A percentile compares a stretch with the other conserved stretches of the same genome.
These are phyloP conservation scores for Lasiurus cinereus DNA, from an alignment of 2,113 vertebrate genomes.

Conservation along the genomic window DNA sequence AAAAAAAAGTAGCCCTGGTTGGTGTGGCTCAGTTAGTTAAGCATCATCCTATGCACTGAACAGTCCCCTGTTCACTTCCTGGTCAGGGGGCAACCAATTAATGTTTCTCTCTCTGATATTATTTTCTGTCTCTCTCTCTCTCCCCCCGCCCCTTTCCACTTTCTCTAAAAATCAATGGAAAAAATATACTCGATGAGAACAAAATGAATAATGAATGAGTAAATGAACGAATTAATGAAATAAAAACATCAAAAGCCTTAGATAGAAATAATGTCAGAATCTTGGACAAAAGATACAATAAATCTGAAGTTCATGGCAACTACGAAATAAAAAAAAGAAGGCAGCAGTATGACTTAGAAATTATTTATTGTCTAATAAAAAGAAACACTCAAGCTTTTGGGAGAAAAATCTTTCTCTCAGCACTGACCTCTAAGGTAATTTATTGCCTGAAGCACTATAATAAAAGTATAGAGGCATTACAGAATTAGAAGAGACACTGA, in stretches of 20 bases:
- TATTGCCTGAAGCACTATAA: neutral
- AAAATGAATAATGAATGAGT: too few species aligned
- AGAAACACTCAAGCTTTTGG: neutral
- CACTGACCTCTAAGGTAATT: conserved; percentile 24
- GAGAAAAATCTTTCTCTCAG: conserved; percentile 44
- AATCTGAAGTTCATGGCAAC: neutral
- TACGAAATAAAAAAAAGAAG: conserved; percentile 21
- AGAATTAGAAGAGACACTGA: neutral
- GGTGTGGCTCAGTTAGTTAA: too few species aligned
- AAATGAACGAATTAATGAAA: neutral
- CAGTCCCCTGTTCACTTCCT: too few species aligned
- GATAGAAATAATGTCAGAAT: conserved; percentile 1
- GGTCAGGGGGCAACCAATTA: too few species aligned
- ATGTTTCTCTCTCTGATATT: too few species aligned
- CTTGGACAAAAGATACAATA: conserved; percentile 12
- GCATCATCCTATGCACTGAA: too few species aligned
- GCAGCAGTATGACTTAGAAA: conserved; percentile 31
- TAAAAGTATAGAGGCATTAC: neutral
- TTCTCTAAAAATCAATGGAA: too few species aligned
- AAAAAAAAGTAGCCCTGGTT: too few species aligned
- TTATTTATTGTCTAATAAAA: conserved; percentile 53
- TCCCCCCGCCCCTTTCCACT: too few species aligned
- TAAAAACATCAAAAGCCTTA: conserved; percentile 54
- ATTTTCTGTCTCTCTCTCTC: too few species aligned
- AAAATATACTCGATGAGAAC: too few species aligned